phyloP scores from a whole-genome alignment of 2,113 vertebrate species.

The Gallinago paraguaiae region DNA sequence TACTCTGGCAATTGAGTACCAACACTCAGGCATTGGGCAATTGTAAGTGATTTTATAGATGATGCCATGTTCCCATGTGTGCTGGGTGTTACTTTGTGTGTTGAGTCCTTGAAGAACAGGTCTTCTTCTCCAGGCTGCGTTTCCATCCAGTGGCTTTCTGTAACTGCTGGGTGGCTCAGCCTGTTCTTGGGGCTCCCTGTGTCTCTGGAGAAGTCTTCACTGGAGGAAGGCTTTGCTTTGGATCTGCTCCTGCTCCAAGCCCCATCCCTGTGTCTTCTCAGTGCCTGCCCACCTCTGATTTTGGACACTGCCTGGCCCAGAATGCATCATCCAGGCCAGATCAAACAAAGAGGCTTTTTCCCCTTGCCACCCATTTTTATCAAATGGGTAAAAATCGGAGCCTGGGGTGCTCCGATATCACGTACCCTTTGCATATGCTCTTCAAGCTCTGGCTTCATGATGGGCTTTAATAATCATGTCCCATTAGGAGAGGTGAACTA shows the following conservation, averaged over 20 bases:
- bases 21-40: accelerated
- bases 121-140: neutral
- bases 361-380: neutral
- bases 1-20: neutral
- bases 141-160: neutral
- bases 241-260: neutral
- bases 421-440: neutral
- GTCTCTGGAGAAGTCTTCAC: neutral
- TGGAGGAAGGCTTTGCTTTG: neutral
- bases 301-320: neutral
- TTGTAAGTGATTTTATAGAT: neutral
- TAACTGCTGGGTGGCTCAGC: neutral
- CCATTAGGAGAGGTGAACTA: neutral
- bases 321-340: neutral
- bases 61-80: accelerated
- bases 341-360: neutral
- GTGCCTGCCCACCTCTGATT: neutral
- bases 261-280: neutral
- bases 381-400: too few relatives aligned
- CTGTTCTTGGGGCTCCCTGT: neutral
- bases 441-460: neutral
- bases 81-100: neutral
- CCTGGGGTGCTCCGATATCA: neutral
- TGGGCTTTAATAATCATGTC: neutral
- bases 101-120: accelerated